Conservation (phyloP, 2,888 invertebrate species). For the Amblyjoppa proteus region DNA sequence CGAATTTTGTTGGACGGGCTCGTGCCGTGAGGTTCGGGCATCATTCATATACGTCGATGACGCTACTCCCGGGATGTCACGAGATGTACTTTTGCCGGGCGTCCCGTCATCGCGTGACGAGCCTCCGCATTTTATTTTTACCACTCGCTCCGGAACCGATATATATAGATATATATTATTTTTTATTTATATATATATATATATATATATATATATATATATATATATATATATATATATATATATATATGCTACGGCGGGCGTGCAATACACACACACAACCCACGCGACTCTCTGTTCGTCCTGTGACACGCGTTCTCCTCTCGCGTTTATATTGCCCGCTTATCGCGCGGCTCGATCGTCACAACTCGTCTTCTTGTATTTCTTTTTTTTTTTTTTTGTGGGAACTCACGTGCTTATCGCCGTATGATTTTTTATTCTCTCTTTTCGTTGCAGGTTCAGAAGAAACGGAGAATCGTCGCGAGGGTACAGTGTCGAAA, state of each 20-base stretch:
- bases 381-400: background rate
- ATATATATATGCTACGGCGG: slow-evolving; percentile 8
- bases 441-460: slow-evolving; percentile 88
- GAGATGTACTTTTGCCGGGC: slow-evolving; percentile 43
- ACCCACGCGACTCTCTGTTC: slow-evolving; percentile 18
- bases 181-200: background rate
- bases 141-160: slow-evolving; percentile 2
- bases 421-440: slow-evolving; percentile 1
- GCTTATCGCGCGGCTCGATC: slow-evolving; percentile 5
- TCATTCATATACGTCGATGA: slow-evolving; percentile 59
- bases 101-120: slow-evolving; percentile 62
- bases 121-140: slow-evolving; percentile 56
- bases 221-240: background rate
- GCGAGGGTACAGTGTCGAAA: slow-evolving; percentile 96
- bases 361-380: slow-evolving; percentile 4
- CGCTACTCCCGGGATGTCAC: slow-evolving; percentile 54
- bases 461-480: slow-evolving; percentile 94
- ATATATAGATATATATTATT: slow-evolving; percentile 9
- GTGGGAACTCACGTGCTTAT: slow-evolving; percentile 7
- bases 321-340: background rate
- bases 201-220: background rate
- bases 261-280: background rate
- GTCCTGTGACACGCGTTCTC: background rate
- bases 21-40: background rate
- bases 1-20: slow-evolving; percentile 24